Evolutionary conservation across 1,140 invertebrate genomes (phyloP).

Genomic region (Caenorhabditis inopinata): DNA sequence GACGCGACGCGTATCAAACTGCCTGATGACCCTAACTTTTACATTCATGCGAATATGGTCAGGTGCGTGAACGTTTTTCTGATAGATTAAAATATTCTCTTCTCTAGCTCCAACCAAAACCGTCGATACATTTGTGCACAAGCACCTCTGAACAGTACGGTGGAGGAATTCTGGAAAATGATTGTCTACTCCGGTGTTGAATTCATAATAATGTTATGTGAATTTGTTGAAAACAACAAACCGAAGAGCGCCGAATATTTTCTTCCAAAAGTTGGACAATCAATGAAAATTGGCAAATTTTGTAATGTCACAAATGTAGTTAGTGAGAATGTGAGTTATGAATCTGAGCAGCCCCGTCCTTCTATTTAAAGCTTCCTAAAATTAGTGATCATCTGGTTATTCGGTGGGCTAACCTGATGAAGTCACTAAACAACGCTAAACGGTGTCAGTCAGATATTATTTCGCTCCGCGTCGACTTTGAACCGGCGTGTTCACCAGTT

Average conservation of each 20-base stretch:
- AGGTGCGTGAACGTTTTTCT: neutral
- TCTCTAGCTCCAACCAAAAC: neutral
- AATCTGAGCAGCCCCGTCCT: too few relatives aligned
- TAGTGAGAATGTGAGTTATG: neutral
- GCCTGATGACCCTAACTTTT: constrained; percentile 17
- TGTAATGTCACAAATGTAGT: constrained; percentile 11
- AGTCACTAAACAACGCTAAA: too few relatives aligned
- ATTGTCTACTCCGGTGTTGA: constrained; percentile 67
- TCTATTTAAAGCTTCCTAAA: too few relatives aligned
- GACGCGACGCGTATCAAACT: constrained; percentile 29
- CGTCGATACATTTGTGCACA: constrained; percentile 36
- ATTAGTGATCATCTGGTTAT: too few relatives aligned
- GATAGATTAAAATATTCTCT: neutral
- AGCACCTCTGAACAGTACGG: constrained; percentile 61
- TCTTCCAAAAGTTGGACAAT: neutral
- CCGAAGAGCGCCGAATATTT: constrained; percentile 32
- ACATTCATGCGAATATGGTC: constrained; percentile 40
- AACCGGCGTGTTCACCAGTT: too few relatives aligned
- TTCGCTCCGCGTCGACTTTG: too few relatives aligned
- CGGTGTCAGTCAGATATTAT: too few relatives aligned
- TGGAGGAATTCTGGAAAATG: constrained; percentile 69
- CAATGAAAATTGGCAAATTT: neutral
- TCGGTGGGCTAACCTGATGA: too few relatives aligned
- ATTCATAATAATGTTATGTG: constrained; percentile 68
- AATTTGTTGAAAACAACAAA: constrained; percentile 58